phyloP scores from a whole-genome alignment of 1,140 invertebrate species.

The Ptiloglossa arizonensis region DNA sequence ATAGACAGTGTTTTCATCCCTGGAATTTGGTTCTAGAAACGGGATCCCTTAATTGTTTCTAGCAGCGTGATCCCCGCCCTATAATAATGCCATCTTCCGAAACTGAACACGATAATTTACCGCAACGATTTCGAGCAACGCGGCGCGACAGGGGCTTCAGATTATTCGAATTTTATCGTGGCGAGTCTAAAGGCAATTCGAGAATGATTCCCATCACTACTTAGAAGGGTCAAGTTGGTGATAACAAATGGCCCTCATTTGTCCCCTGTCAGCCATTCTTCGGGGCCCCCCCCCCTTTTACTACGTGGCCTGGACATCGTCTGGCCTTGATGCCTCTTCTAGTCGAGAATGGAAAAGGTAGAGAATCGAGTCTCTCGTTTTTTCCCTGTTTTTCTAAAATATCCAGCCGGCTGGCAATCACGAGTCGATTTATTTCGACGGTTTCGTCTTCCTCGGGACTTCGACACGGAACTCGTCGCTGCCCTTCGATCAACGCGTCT shows the following conservation, averaged over 20 bases:
- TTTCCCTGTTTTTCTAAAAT: slow-evolving; percentile 50
- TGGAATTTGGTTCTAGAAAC: not conserved
- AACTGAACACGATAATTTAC: slow-evolving; percentile 24
- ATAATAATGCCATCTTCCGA: slow-evolving; percentile 8
- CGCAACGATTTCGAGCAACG: not conserved
- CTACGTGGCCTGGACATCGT: slow-evolving; percentile 50
- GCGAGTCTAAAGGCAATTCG: not conserved
- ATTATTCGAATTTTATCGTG: slow-evolving; percentile 20
- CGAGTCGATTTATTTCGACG: slow-evolving; percentile 8
- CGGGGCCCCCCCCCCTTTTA: slow-evolving; percentile 57
- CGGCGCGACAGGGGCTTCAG: not conserved
- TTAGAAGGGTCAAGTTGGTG: slow-evolving; percentile 57
- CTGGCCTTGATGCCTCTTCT: slow-evolving; percentile 64
- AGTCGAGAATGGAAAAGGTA: slow-evolving; percentile 42
- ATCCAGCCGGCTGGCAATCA: slow-evolving; percentile 9
- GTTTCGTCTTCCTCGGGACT: not conserved
- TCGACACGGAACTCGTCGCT: not conserved
- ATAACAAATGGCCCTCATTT: slow-evolving; percentile 74
- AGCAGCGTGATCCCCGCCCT: not conserved
- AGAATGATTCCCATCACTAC: slow-evolving; percentile 26
- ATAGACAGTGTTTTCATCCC: not conserved
- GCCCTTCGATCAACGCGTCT: not conserved
- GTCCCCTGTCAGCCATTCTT: slow-evolving; percentile 71
- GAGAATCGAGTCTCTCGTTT: slow-evolving; percentile 51
- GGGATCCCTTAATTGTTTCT: not conserved